Conservation (phyloP, 2,888 invertebrate genomes). For the Diarsia rubi region DNA sequence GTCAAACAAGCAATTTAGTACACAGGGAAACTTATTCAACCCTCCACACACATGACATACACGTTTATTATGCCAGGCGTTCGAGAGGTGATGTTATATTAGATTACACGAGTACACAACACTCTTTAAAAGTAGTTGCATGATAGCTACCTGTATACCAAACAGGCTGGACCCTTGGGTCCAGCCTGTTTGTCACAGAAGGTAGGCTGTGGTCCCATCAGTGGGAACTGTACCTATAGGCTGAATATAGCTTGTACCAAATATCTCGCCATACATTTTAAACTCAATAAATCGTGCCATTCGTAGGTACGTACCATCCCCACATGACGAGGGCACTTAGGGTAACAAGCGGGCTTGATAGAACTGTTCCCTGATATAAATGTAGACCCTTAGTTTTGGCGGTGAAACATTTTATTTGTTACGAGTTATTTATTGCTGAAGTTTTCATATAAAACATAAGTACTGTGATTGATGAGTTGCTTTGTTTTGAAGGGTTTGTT, state of each 20-base stretch:
- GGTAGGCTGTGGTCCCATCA: not conserved
- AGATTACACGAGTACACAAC: too few species aligned
- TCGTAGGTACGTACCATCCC: conserved; percentile 10
- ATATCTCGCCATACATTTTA: not conserved
- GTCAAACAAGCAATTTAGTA: not conserved
- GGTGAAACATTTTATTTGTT: conserved; percentile 25
- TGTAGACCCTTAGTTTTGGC: conserved; percentile 23
- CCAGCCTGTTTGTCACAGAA: too few species aligned
- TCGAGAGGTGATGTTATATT: not conserved
- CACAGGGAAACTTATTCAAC: not conserved
- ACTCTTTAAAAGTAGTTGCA: not conserved
- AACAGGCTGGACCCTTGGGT: not conserved
- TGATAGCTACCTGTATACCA: not conserved
- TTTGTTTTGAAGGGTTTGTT: not conserved
- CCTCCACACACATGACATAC: too few species aligned
- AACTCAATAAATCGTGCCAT: conserved; percentile 44
- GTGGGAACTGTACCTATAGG: not conserved
- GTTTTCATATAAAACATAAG: conserved; percentile 15
- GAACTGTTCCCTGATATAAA: conserved; percentile 34
- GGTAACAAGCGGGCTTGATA: conserved; percentile 48
- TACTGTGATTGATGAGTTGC: conserved; percentile 11
- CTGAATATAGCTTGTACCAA: not conserved
- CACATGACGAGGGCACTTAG: conserved; percentile 47
- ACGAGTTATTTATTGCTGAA: conserved; percentile 29
- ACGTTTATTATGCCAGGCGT: not conserved